Evolutionary conservation across 1,140 invertebrate species (phyloP).

Genomic region (Hestina assimilis): DNA sequence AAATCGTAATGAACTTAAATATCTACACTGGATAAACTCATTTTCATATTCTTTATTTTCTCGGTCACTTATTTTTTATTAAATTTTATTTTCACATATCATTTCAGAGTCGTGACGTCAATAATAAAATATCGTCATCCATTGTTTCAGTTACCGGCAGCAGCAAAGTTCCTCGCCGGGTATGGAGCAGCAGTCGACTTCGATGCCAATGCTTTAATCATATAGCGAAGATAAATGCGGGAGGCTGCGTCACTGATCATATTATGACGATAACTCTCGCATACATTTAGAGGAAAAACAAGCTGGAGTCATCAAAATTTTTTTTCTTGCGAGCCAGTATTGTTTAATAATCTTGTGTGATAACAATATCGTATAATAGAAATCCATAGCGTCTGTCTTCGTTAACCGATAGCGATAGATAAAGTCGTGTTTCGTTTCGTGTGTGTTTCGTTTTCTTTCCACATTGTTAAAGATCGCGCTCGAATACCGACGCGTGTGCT

Average conservation of each 20-base stretch:
- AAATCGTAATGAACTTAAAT: too few species aligned
- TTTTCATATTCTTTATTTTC: too few species aligned
- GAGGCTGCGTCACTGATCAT: conserved; percentile 39
- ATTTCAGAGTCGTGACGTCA: not conserved
- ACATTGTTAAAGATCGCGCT: conserved; percentile 30
- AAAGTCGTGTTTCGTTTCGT: too few species aligned
- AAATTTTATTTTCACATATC: too few species aligned
- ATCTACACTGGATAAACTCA: too few species aligned
- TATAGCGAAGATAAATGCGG: conserved; percentile 38
- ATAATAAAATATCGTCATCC: not conserved
- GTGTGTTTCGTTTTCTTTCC: conserved; percentile 35
- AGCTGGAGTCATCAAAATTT: conserved; percentile 25
- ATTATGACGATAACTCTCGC: conserved; percentile 55
- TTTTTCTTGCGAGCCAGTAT: conserved; percentile 27
- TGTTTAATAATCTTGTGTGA: conserved; percentile 32
- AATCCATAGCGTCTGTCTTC: conserved; percentile 46
- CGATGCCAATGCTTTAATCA: conserved; percentile 25
- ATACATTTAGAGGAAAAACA: conserved; percentile 1
- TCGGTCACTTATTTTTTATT: too few species aligned
- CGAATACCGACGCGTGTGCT: conserved; percentile 31
- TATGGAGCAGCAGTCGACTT: conserved; percentile 72
- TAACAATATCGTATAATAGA: conserved; percentile 44
- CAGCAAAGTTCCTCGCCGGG: conserved; percentile 61
- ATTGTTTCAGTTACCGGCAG: conserved; percentile 70
- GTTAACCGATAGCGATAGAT: conserved; percentile 48